Conservation (phyloP, 2,888 invertebrate species). For the Patella ulyssiponensis region DNA sequence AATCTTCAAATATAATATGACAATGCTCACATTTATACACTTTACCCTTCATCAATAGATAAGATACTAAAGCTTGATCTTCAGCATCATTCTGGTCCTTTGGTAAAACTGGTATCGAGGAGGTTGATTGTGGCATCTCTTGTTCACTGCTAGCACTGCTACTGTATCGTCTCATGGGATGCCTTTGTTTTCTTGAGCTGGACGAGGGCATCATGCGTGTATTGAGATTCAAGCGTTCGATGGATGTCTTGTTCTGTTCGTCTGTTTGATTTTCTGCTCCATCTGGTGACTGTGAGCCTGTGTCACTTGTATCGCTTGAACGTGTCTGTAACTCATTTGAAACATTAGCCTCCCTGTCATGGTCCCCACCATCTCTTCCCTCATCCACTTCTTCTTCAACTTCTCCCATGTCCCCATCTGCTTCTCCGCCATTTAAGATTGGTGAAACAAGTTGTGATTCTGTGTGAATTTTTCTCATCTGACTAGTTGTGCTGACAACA, state of each 20-base stretch:
- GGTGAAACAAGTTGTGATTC: constrained; percentile 52
- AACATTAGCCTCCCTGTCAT: constrained; percentile 19
- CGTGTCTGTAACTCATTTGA: constrained; percentile 24
- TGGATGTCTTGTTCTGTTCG: constrained; percentile 39
- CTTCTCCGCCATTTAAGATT: constrained; percentile 38
- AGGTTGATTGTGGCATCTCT: constrained; percentile 46
- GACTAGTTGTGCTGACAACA: constrained; percentile 40
- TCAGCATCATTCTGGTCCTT: constrained; percentile 39
- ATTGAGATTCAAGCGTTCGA: constrained; percentile 61
- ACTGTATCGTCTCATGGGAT: constrained; percentile 61
- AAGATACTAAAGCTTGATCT: constrained; percentile 57
- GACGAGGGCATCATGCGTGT: constrained; percentile 56
- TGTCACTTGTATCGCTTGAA: constrained; percentile 59
- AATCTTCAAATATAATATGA: constrained; percentile 65
- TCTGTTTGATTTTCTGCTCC: constrained; percentile 43
- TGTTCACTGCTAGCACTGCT: constrained; percentile 49
- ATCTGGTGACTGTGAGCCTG: constrained; percentile 55
- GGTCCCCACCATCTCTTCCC: not conserved
- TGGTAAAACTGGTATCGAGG: constrained; percentile 33
- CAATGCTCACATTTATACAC: constrained; percentile 66
- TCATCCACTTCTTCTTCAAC: constrained; percentile 30
- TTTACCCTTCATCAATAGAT: constrained; percentile 58
- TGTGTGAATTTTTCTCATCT: constrained; percentile 56
- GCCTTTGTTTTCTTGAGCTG: constrained; percentile 61
- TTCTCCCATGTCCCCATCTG: constrained; percentile 30